These are phyloP conservation scores for Mystacides longicornis DNA, from an alignment of 2,888 invertebrate genomes.

Conservation along the genomic window DNA sequence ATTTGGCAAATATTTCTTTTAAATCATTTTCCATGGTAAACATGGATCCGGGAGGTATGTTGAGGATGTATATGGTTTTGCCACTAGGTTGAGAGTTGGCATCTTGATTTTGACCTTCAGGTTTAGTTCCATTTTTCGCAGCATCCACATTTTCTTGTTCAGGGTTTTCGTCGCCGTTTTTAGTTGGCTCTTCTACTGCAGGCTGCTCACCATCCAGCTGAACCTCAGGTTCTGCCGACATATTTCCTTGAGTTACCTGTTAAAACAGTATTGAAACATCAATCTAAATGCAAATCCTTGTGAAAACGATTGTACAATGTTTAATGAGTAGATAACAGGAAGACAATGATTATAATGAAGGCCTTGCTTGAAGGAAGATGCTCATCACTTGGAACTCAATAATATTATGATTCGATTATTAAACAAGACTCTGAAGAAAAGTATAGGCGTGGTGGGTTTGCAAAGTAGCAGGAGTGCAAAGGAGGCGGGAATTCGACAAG, in stretches of 20 bases:
- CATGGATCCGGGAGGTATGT: constrained; percentile 11
- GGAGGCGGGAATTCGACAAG: too few species aligned
- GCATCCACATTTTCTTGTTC: background rate
- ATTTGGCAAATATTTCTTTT: constrained; percentile 13
- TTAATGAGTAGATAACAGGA: too few species aligned
- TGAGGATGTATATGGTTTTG: constrained; percentile 15
- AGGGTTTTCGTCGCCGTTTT: background rate
- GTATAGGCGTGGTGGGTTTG: too few species aligned
- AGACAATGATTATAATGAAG: too few species aligned
- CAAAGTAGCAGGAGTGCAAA: too few species aligned
- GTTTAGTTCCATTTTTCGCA: background rate
- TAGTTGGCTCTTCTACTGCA: background rate
- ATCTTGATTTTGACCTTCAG: background rate
- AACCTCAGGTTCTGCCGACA: constrained; percentile 5
- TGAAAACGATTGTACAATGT: too few species aligned
- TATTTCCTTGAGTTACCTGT: background rate
- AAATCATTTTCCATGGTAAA: constrained; percentile 14
- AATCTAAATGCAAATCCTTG: too few species aligned
- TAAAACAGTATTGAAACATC: background rate
- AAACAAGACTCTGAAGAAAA: too few species aligned
- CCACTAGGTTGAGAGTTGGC: constrained; percentile 13
- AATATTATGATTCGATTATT: too few species aligned
- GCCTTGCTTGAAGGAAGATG: too few species aligned
- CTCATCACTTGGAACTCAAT: too few species aligned
- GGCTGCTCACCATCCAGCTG: background rate